Conservation (phyloP, 92 coral and sea anemone species). For the Nematostella vectensis region DNA sequence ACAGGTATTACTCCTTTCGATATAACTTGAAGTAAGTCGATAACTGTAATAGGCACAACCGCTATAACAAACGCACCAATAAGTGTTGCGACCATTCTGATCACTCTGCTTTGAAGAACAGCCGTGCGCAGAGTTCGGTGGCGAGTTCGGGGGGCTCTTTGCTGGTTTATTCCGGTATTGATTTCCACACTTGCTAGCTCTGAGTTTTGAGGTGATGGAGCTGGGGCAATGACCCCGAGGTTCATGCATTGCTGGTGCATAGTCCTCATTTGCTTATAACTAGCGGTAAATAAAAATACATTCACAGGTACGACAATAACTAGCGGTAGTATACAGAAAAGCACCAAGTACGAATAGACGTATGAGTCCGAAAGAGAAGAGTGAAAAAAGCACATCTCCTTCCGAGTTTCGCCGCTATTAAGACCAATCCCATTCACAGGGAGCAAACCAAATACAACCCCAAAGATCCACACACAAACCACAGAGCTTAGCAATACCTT, state of each 20-base stretch:
- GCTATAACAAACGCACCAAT: constrained; percentile 30
- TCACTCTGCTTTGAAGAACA: constrained; percentile 33
- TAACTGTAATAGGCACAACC: constrained; percentile 41
- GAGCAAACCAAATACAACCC: constrained; percentile 1
- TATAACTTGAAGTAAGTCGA: constrained; percentile 32
- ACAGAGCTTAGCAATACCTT: constrained; percentile 2
- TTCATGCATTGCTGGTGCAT: constrained; percentile 32
- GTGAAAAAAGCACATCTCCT: constrained; percentile 33
- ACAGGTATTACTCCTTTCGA: constrained; percentile 8
- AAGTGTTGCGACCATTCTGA: constrained; percentile 27
- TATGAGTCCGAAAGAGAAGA: constrained; percentile 21
- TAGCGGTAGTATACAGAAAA: constrained; percentile 26
- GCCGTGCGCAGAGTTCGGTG: neutral
- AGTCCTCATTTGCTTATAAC: constrained; percentile 41
- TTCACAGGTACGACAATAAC: constrained; percentile 48
- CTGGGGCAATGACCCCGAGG: constrained; percentile 10
- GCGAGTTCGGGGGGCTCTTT: neutral
- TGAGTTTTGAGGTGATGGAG: neutral
- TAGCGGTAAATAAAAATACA: constrained; percentile 33
- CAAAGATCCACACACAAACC: constrained; percentile 8
- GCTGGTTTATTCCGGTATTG: neutral
- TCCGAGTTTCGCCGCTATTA: neutral
- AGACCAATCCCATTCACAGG: constrained; percentile 16
- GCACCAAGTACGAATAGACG: constrained; percentile 16
- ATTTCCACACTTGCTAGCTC: too few species aligned